These are phyloP conservation scores for Geotrupes spiniger DNA, from an alignment of 2,888 invertebrate genomes.

Conservation along the genomic window DNA sequence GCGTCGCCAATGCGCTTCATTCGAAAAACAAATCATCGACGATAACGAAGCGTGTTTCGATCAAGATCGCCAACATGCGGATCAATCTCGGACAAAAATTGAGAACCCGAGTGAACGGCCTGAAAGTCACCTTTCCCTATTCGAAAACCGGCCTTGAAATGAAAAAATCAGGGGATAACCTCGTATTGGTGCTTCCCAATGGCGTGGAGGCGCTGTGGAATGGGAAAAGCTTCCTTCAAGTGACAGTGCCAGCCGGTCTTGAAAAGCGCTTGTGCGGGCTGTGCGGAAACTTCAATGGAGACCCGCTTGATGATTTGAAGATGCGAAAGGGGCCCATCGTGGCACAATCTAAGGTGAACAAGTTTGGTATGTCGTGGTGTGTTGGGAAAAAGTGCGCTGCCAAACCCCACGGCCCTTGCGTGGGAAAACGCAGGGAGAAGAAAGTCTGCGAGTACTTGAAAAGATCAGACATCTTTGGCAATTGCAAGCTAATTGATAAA, in stretches of 20 bases:
- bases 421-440: constrained; percentile 41
- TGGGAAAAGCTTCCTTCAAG: constrained; percentile 87
- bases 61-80: constrained; percentile 71
- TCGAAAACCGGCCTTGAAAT: constrained; percentile 60
- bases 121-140: constrained; percentile 70
- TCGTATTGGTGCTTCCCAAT: constrained; percentile 62
- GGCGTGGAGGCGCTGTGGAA: constrained; percentile 90
- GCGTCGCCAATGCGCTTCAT: constrained; percentile 76
- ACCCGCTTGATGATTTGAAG: constrained; percentile 78
- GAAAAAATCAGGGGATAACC: constrained; percentile 63
- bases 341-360: constrained; percentile 60
- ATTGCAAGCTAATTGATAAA: constrained; percentile 75
- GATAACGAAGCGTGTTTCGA: constrained; percentile 85
- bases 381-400: constrained; percentile 73
- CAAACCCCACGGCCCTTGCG: constrained; percentile 45
- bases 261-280: constrained; percentile 82
- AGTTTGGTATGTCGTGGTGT: constrained; percentile 88
- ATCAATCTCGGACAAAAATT: constrained; percentile 84
- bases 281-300: constrained; percentile 92
- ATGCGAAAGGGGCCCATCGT: constrained; percentile 66
- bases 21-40: constrained; percentile 79
- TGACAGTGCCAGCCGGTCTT: constrained; percentile 71
- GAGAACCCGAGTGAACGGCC: constrained; percentile 83
- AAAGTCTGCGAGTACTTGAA: constrained; percentile 41
- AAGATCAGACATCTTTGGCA: constrained; percentile 61